Percentiles rank a stretch among this genome's conserved stretches.
phyloP scores from a whole-genome alignment of 37 sponge, comb jelly and placozoan species.

The Dysidea cf. avara region DNA sequence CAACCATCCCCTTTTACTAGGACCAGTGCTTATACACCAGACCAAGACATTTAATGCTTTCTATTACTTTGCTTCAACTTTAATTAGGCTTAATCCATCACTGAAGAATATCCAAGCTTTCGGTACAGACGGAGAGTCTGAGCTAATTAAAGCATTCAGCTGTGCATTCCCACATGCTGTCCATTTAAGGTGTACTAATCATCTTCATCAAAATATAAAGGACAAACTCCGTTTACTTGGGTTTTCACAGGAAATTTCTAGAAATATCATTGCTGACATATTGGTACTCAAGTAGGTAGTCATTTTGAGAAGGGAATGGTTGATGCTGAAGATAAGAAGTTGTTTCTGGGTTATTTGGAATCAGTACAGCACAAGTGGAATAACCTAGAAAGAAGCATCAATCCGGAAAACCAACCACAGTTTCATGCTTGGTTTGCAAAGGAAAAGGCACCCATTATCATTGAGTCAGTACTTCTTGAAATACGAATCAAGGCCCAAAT shows the following conservation, averaged over 20 bases:
- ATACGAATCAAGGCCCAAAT: neutral
- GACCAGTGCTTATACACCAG: constrained; percentile 43
- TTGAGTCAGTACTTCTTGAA: neutral
- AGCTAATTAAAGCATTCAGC: constrained; percentile 36
- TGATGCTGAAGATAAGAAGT: constrained; percentile 11
- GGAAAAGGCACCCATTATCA: constrained; percentile 23
- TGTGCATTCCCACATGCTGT: constrained; percentile 17
- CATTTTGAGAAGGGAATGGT: constrained; percentile 28
- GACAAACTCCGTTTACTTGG: constrained; percentile 13
- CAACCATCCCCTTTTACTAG: constrained; percentile 14
- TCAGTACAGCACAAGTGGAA: constrained; percentile 8
- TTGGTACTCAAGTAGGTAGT: constrained; percentile 14
- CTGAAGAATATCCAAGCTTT: constrained; percentile 8
- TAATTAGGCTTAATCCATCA: constrained; percentile 15
- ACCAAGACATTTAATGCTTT: constrained; percentile 24
- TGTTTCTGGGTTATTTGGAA: constrained; percentile 1
- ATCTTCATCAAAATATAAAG: constrained; percentile 30
- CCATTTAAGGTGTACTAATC: constrained; percentile 33
- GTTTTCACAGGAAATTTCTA: neutral
- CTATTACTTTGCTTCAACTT: constrained; percentile 36
- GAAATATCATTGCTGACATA: constrained; percentile 24
- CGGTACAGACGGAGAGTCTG: constrained; percentile 52
- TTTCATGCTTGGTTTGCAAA: constrained; percentile 36
- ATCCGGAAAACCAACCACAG: neutral
- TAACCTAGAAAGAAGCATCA: constrained; percentile 30